Evolutionary conservation across 2,888 invertebrate genomes (phyloP).

Genomic region (Amphipyra berbera): DNA sequence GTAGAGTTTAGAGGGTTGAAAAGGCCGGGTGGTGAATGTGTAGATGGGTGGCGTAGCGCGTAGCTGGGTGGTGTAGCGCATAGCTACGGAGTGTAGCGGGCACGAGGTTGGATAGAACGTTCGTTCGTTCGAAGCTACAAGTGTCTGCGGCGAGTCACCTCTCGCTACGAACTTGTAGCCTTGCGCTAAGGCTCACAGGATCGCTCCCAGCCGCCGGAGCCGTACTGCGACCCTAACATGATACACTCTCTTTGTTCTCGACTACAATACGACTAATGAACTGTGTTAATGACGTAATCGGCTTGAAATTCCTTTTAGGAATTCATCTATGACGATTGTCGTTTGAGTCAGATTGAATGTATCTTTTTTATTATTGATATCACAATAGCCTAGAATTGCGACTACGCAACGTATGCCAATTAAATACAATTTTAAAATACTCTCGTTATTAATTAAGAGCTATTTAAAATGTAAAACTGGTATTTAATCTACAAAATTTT

Average conservation of each 20-base stretch:
- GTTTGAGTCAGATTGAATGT: background rate
- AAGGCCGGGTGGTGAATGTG: constrained; percentile 16
- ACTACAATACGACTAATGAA: constrained; percentile 17
- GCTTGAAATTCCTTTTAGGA: background rate
- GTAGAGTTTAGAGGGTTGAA: constrained; percentile 39
- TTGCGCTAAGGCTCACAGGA: background rate
- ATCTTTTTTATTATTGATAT: background rate
- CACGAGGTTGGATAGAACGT: constrained; percentile 7
- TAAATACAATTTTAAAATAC: too few relatives aligned
- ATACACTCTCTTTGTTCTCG: constrained; percentile 23
- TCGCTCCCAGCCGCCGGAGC: background rate
- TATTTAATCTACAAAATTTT: too few relatives aligned
- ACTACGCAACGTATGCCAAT: too few relatives aligned
- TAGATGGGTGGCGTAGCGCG: constrained; percentile 25
- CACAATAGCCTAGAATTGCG: too few relatives aligned
- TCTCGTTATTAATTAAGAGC: too few relatives aligned
- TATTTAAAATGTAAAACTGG: too few relatives aligned
- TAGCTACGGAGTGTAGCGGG: constrained; percentile 31
- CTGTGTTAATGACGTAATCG: constrained; percentile 11
- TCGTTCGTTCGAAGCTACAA: constrained; percentile 45
- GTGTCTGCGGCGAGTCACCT: constrained; percentile 40
- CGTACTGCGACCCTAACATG: constrained; percentile 5
- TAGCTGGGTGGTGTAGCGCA: constrained; percentile 22
- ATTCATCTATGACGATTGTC: background rate
- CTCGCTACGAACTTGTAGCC: constrained; percentile 2